Percentiles rank a stretch among this genome's conserved stretches.
Evolutionary conservation across 2,888 invertebrate genomes (phyloP).

Genomic region (Ophraella communa): DNA sequence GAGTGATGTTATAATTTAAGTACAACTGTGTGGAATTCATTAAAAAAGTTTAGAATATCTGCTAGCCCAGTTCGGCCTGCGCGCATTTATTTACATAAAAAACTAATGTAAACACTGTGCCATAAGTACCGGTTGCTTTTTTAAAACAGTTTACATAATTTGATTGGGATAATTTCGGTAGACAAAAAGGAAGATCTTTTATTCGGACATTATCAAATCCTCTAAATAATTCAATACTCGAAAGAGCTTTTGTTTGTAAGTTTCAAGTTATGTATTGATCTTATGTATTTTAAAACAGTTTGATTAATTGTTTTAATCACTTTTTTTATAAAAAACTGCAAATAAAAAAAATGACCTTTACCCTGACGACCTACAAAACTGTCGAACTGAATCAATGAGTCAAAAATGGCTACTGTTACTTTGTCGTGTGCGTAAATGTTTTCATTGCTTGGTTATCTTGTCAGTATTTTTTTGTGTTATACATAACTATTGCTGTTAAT

Average conservation of each 20-base stretch:
- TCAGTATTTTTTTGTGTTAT: no score
- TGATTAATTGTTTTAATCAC: no score
- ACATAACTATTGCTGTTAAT: no score
- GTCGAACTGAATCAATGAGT: no score
- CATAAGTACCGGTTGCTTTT: neutral
- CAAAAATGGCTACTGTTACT: no score
- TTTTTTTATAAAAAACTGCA: no score
- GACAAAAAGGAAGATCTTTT: neutral
- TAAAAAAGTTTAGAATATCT: slow-evolving; percentile 18
- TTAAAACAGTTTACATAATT: slow-evolving; percentile 1
- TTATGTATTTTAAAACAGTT: no score
- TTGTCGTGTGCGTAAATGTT: no score
- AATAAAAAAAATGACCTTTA: no score
- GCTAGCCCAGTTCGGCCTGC: neutral
- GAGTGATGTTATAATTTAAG: slow-evolving; percentile 24
- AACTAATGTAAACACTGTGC: neutral
- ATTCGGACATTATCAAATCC: neutral
- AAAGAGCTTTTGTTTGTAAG: neutral
- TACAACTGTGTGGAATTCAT: slow-evolving; percentile 22
- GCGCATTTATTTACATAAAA: slow-evolving; percentile 10
- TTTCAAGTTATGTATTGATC: no score
- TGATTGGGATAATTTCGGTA: neutral
- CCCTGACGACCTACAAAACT: no score
- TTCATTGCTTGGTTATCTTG: no score
- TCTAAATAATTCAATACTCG: neutral